Conservation (phyloP, 2,113 vertebrate species). For the Protobothrops mucrosquamatus region DNA sequence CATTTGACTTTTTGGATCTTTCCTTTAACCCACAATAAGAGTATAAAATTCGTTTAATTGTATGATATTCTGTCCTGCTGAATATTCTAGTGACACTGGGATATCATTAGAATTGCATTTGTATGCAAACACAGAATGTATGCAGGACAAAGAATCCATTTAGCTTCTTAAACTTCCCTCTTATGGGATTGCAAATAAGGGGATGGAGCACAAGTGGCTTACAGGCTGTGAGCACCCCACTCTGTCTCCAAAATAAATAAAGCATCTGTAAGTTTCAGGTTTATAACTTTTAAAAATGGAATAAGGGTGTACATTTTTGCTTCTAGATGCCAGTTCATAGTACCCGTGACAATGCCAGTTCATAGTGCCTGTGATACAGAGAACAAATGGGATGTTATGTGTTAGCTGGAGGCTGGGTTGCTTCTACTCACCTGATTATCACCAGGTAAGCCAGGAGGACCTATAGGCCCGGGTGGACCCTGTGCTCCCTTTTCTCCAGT, state of each 20-base stretch:
- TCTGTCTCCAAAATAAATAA: neutral
- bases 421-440: conserved; percentile 47
- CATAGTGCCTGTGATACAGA: too few species aligned
- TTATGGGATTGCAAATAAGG: neutral
- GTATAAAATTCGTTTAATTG: neutral
- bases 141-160: neutral
- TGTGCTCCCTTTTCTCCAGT: conserved; percentile 20
- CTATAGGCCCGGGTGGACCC: conserved; percentile 45
- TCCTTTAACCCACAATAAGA: neutral
- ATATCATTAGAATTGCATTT: neutral
- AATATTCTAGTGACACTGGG: neutral
- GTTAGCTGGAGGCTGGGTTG: neutral
- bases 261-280: neutral
- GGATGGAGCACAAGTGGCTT: neutral
- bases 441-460: conserved; percentile 33
- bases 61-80: neutral
- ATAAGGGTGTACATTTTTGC: neutral
- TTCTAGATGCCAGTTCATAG: neutral
- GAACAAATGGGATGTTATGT: too few species aligned
- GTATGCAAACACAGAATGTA: neutral
- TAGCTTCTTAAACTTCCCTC: neutral
- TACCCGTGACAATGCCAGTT: neutral
- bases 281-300: neutral
- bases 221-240: neutral
- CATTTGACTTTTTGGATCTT: neutral